These are phyloP conservation scores for Crenuchus spilurus DNA, from an alignment of 2,797 vertebrate species.

Conservation along the genomic window DNA sequence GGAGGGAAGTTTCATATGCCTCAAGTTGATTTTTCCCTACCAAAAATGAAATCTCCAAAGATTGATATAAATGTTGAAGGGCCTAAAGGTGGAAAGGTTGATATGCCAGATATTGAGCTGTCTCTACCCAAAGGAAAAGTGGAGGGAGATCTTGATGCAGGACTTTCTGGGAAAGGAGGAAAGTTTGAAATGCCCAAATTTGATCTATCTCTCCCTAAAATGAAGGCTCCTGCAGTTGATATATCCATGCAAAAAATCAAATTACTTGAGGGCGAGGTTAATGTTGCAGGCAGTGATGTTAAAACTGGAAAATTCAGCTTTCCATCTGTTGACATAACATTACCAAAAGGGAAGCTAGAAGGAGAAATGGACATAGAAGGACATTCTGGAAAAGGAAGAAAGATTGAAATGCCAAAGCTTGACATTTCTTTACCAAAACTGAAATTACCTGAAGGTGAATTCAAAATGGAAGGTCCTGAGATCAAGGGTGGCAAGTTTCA, in stretches of 20 bases:
- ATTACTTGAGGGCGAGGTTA: neutral
- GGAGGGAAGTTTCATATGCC: constrained; percentile 57
- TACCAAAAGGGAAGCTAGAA: too few relatives aligned
- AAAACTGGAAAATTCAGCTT: constrained; percentile 60
- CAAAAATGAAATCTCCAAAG: constrained; percentile 57
- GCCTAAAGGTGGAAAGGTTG: constrained; percentile 63
- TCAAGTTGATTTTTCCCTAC: constrained; percentile 54
- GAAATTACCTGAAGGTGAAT: too few relatives aligned
- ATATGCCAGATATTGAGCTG: constrained; percentile 61
- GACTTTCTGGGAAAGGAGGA: neutral
- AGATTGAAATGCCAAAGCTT: too few relatives aligned
- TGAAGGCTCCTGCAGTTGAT: constrained; percentile 33
- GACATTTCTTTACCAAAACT: too few relatives aligned
- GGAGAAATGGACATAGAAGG: too few relatives aligned
- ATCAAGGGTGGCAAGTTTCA: too few relatives aligned
- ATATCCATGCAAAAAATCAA: constrained; percentile 16
- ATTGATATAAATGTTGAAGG: constrained; percentile 47
- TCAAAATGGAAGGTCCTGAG: too few relatives aligned
- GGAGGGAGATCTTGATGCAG: constrained; percentile 34
- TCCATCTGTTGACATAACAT: constrained; percentile 60
- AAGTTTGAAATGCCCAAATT: constrained; percentile 43
- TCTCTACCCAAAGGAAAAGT: constrained; percentile 53
- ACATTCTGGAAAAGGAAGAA: too few relatives aligned
- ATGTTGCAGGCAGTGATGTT: neutral
- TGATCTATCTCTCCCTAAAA: constrained; percentile 50